Conservation (phyloP, 2,797 vertebrate genomes). For the Darevskia mixta region DNA sequence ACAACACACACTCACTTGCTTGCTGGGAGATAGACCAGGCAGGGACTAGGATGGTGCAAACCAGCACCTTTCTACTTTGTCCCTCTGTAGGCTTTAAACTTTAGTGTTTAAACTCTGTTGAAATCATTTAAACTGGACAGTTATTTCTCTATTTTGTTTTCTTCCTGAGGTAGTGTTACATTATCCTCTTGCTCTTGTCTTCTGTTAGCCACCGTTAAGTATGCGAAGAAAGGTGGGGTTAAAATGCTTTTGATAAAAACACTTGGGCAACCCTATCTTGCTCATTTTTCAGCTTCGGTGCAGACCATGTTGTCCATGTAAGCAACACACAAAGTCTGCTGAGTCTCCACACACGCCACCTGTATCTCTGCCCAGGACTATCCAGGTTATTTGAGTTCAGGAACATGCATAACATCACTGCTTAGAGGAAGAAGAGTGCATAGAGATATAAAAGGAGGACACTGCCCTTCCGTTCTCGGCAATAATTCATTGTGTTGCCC, state of each 20-base stretch:
- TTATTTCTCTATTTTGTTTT: neutral
- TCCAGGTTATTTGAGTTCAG: neutral
- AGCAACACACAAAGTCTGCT: neutral
- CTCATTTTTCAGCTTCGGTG: neutral
- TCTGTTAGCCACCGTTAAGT: neutral
- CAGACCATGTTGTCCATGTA: neutral
- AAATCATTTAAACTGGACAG: neutral
- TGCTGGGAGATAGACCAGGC: no score
- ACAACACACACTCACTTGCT: no score
- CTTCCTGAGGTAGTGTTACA: neutral
- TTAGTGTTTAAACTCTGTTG: neutral
- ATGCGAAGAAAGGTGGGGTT: neutral
- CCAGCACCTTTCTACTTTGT: no score
- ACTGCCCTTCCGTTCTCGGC: neutral
- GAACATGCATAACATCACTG: neutral
- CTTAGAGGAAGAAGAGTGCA: neutral
- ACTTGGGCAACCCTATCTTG: neutral
- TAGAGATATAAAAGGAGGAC: neutral
- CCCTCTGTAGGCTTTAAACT: neutral
- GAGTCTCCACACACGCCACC: no score
- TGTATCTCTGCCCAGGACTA: neutral
- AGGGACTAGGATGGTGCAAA: no score
- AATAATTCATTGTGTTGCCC: neutral
- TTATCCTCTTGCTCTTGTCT: neutral
- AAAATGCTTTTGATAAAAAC: neutral